phyloP scores from a whole-genome alignment of 2,888 invertebrate genomes.

The Odontocolon sp. region DNA sequence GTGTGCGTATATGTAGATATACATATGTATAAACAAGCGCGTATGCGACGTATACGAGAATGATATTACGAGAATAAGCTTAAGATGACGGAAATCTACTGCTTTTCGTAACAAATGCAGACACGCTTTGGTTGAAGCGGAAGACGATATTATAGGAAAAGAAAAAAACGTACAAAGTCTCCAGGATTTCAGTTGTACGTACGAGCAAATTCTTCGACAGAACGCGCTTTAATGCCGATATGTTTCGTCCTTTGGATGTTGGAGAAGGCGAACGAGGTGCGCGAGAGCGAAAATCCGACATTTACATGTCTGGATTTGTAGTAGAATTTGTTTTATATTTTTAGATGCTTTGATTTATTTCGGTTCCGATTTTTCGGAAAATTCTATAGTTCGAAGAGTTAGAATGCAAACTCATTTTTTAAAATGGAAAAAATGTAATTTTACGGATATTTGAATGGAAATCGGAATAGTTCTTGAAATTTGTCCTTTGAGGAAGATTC shows the following conservation, averaged over 20 bases:
- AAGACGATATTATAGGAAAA: not conserved
- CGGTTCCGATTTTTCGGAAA: not conserved
- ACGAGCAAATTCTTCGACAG: conserved; percentile 45
- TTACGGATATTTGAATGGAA: too few species aligned
- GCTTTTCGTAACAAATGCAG: conserved; percentile 12
- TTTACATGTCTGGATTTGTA: conserved; percentile 45
- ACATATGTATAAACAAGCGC: too few species aligned
- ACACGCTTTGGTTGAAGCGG: not conserved
- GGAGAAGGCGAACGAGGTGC: not conserved
- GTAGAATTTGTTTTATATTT: conserved; percentile 31
- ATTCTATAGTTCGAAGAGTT: too few species aligned
- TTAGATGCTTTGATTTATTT: conserved; percentile 11
- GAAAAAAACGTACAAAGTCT: conserved; percentile 7
- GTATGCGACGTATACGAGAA: too few species aligned
- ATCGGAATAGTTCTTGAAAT: too few species aligned
- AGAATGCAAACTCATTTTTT: too few species aligned
- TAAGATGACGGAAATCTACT: not conserved
- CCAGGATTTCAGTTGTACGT: conserved; percentile 49
- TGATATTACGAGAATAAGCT: not conserved
- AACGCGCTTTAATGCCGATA: conserved; percentile 3
- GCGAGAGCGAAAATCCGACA: conserved; percentile 49
- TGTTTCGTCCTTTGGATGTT: conserved; percentile 11
- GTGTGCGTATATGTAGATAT: not conserved
- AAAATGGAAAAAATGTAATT: too few species aligned
- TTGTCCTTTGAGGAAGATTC: too few species aligned